phyloP scores from a whole-genome alignment of 2,888 invertebrate species.

The Leptinotarsa peninsularis region DNA sequence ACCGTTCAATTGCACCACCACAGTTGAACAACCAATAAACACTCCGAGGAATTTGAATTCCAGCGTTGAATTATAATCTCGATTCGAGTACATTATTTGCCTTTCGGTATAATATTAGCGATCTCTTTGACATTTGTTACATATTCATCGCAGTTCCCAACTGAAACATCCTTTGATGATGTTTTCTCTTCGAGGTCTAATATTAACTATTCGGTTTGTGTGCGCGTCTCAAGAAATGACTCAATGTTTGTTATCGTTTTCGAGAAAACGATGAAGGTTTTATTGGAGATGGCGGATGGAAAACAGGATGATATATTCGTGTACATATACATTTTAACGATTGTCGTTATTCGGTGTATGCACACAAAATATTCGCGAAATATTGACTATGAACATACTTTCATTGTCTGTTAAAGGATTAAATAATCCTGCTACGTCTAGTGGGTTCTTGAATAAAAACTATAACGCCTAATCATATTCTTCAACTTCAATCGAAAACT shows the following conservation, averaged over 20 bases:
- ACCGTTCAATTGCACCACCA: conserved; percentile 2
- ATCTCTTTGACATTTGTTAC: conserved; percentile 23
- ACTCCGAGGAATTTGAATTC: not conserved
- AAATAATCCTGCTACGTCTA: not conserved
- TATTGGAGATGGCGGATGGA: conserved; percentile 27
- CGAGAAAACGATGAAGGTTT: conserved; percentile 31
- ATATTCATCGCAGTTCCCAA: conserved; percentile 24
- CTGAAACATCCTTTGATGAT: conserved; percentile 39
- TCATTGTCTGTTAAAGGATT: too few species aligned
- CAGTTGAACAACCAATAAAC: conserved; percentile 8
- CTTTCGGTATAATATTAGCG: conserved; percentile 16
- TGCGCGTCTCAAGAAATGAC: conserved; percentile 23
- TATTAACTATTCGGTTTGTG: conserved; percentile 35
- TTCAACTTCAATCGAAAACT: too few species aligned
- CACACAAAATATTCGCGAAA: conserved; percentile 25
- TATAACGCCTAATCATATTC: too few species aligned
- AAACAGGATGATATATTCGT: conserved; percentile 22
- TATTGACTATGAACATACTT: too few species aligned
- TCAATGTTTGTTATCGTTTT: conserved; percentile 33
- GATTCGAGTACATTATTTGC: conserved; percentile 1
- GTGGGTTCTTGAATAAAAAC: too few species aligned
- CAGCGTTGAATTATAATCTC: not conserved
- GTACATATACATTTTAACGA: not conserved
- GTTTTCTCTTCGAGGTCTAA: conserved; percentile 35
- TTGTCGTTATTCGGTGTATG: conserved; percentile 10